Evolutionary conservation across 1,140 invertebrate genomes (phyloP), one percentile per base, ranked within the genome.

Genomic region (Lordiphosa clarofinis): DNA sequence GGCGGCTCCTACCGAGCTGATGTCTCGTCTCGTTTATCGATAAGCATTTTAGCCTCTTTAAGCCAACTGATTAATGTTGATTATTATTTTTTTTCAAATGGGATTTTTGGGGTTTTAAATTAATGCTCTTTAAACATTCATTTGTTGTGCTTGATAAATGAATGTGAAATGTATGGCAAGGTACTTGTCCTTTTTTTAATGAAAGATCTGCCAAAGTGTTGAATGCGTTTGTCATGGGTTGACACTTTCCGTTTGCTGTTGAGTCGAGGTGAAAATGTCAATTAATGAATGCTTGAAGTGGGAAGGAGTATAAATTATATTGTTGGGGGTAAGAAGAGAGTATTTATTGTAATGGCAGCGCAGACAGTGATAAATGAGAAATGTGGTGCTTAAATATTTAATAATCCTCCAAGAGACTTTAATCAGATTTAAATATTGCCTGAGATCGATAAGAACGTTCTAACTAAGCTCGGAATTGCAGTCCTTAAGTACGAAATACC

Each of bases 1-100:
- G 59, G 39, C 39, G 35, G 43, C 44, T 43, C 43, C 13, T 35
- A 12, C 13, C 5, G 12, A 33, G 28, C 8, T 35, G 48, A 54
- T 53, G 54, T 58, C 72, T 57, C 73, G 72, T 61, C 74, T 50
- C 72, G 53, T 70, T 84, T 84, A 54, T 71, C 78, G 72, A 84
- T 84, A 84, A 84, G 71, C 72, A 56, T 40, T 40, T 40, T 47
- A 38, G 59, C 48, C 56, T 68, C 66, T 69, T 69, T 54, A 61
- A 44, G 66, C 65, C 64, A 69, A 69, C 72, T 82, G 76, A 82
- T 82, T 82, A 84, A 82, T 82, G 78, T 57, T 81, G 78, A 82
- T 84, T 82, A 82, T 82, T 65, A 69, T 56, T 52, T 55, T 19
- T 48, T 53, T n/a, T 15, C 42, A 9, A 43, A 31, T 4, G 35